phyloP scores from a whole-genome alignment of 2,113 vertebrate genomes.

The Chauna torquata region DNA sequence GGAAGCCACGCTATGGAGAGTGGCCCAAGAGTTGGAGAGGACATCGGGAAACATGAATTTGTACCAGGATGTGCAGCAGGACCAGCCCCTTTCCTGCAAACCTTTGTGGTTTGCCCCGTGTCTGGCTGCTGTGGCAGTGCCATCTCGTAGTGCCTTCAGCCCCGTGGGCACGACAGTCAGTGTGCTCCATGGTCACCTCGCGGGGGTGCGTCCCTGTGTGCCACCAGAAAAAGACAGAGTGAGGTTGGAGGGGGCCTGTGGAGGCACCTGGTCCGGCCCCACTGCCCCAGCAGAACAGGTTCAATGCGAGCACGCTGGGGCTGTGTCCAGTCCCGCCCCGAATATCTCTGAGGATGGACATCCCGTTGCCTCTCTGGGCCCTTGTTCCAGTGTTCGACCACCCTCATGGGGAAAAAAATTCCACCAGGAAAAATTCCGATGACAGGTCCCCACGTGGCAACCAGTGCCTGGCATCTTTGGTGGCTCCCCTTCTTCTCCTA shows the following conservation, averaged over 20 bases:
- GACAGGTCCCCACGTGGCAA: fast-evolving
- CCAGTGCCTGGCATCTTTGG: no score
- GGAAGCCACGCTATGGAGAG: background rate
- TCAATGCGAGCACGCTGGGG: fast-evolving
- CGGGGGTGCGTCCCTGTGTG: background rate
- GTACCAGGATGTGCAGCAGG: fast-evolving
- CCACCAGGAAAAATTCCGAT: background rate
- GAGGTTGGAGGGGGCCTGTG: background rate
- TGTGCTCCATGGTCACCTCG: background rate
- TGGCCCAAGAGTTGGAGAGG: background rate
- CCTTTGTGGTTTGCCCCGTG: background rate
- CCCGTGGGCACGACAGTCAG: background rate
- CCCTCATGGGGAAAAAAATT: fast-evolving
- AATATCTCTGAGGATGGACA: background rate
- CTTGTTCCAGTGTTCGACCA: background rate
- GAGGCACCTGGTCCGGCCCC: background rate
- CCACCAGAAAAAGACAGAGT: background rate
- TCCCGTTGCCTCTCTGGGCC: background rate
- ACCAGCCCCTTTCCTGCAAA: background rate
- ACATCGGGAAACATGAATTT: background rate
- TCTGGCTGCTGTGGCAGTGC: background rate
- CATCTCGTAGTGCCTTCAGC: background rate
- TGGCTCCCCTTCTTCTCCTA: background rate
- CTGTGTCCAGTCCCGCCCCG: background rate
- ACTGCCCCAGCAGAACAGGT: background rate